Evolutionary conservation across 2,888 invertebrate species (phyloP).

Genomic region (Dasysyrphus tricinctus): DNA sequence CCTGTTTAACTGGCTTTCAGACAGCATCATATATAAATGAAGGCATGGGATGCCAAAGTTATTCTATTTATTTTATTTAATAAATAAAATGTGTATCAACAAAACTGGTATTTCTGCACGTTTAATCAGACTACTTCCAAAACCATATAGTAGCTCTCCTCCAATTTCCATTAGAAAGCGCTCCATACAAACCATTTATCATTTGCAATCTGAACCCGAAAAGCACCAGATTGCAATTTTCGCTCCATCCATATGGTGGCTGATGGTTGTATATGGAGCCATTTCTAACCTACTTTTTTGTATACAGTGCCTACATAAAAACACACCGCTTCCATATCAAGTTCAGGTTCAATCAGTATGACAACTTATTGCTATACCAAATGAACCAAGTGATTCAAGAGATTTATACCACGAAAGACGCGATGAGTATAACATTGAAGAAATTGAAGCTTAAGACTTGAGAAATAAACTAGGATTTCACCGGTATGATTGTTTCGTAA

Average conservation of each 20-base stretch:
- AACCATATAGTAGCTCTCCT: conserved; percentile 10
- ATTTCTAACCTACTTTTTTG: conserved; percentile 65
- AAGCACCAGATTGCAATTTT: conserved; percentile 47
- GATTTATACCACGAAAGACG: conserved; percentile 6
- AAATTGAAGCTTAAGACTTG: conserved; percentile 3
- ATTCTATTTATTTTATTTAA: not conserved
- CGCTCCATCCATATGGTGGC: conserved; percentile 44
- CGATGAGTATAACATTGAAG: not conserved
- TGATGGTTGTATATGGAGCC: conserved; percentile 3
- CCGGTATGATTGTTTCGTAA: not conserved
- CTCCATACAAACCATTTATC: conserved; percentile 31
- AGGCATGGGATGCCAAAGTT: no score
- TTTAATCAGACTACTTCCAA: not conserved
- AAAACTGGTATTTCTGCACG: conserved; percentile 25
- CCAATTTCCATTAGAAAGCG: conserved; percentile 64
- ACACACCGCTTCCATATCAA: conserved; percentile 37
- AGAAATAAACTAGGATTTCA: not conserved
- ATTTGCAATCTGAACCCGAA: conserved; percentile 34
- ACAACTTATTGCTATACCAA: conserved; percentile 35
- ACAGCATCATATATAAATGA: not conserved
- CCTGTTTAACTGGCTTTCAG: conserved; percentile 4
- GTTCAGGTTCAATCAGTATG: conserved; percentile 61
- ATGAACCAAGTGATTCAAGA: conserved; percentile 25
- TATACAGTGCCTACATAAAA: not conserved
- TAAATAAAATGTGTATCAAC: not conserved